Evolutionary conservation across 1,140 invertebrate species (phyloP), one percentile per base, ranked within the genome.

Genomic region (Plodia interpunctella): DNA sequence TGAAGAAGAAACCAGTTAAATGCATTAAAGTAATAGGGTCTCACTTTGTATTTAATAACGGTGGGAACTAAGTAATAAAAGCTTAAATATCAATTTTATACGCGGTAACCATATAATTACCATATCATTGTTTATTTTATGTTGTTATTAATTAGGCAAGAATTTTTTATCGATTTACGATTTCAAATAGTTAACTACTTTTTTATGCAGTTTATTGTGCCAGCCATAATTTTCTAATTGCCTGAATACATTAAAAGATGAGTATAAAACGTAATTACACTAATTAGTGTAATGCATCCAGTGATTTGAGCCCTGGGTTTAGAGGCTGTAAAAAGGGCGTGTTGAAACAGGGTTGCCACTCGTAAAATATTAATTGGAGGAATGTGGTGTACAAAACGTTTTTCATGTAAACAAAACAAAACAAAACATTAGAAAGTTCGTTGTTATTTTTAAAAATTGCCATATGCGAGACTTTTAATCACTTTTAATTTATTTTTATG

Each of bases 231-330:
- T 65, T 57, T 57, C 11, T 51, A 3, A 20, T 51, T 51, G 10
- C 10, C 5, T 20, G 6, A 19, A 51, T 5, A 11, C 20, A 49
- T 19, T 51, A 51, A 19, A 20, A 21, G n/a, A 50, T 19, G 49
- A 20, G 18, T 21, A 10, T 51, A 71, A 70, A 75, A 75, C 61
- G 35, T 79, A 81, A 84, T n/a, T n/a, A n/a, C n/a, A n/a, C n/a
- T n/a, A n/a, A n/a, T 82, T 75, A 82, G 70, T 60, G 67, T 78
- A 80, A 78, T 82, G 74, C 68, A 72, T 59, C 62, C 68, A 61
- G 58, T 75, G 67, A 53, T 53, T 21, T 21, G 10, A 53, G 20
- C 51, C 19, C 25, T 53, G 19, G 18, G 51, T 53, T 53, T 53
- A 70, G 60, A 66, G 66, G 60, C 61, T 67, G 69, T 72, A 69